phyloP scores from a whole-genome alignment of 2,113 vertebrate species.

The Oriolus oriolus region DNA sequence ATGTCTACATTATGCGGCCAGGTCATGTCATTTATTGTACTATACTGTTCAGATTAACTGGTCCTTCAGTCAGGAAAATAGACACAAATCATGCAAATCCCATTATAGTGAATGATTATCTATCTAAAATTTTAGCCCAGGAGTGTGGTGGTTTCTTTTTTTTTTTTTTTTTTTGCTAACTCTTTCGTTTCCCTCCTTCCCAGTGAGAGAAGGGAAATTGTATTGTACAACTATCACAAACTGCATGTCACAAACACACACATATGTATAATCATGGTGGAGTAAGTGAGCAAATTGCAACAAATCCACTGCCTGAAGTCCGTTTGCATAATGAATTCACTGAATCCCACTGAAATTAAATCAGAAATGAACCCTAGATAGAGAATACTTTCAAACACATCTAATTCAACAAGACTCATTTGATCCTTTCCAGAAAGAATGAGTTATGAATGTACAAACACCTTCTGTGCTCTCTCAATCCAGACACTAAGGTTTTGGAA shows the following conservation, averaged over 20 bases:
- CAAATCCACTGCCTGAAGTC: neutral
- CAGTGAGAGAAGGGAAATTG: neutral
- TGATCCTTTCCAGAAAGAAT: neutral
- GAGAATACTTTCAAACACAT: neutral
- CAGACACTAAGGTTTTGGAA: neutral
- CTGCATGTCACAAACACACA: neutral
- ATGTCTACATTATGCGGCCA: neutral
- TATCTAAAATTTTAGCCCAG: neutral
- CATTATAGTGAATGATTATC: neutral
- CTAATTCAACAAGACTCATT: neutral
- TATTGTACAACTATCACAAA: neutral
- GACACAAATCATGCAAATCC: neutral
- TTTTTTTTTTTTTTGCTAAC: too few species aligned
- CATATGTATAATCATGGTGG: neutral
- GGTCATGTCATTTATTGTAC: neutral
- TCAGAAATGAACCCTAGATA: neutral
- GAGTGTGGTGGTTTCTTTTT: accelerated
- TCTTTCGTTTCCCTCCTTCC: neutral
- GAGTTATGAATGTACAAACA: neutral
- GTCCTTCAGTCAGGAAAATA: neutral
- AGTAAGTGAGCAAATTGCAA: neutral
- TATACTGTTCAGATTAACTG: neutral
- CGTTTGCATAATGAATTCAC: neutral
- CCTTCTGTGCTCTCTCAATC: neutral
- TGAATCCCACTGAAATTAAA: neutral